Evolutionary conservation across 2,797 vertebrate species (phyloP), one percentile per base, ranked within the genome.

Genomic region (Eulemur albifrons): DNA sequence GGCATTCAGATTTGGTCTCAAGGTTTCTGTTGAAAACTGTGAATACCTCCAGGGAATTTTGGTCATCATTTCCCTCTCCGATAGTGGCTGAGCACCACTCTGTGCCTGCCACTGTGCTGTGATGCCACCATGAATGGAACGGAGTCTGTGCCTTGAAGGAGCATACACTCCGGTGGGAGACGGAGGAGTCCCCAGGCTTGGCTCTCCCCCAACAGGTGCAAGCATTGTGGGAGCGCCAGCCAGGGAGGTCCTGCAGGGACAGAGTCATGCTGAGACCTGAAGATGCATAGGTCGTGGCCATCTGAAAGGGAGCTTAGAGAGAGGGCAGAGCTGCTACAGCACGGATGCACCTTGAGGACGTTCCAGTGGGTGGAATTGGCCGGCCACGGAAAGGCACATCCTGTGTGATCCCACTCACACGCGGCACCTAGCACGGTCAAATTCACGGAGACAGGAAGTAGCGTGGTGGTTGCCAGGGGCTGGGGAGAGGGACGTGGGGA

Each of bases 41-140:
- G 27, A 25, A 18, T 52, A 50, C 32, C 3, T 65, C 12, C n/a
- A 52, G 70, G 32, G n/a, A 17, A 21, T 45, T 30, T 38, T 63
- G 43, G 25, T 61, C n/a, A 75, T 9, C 32, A 23, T 52, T n/a
- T 54, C 32, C 35, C 7, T 18, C 27, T n/a, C 4, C 30, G 6
- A 14, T 3, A 10, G 27, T 14, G 23, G n/a, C 12, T 35, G 48
- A 61, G 63, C 32, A 59, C 35, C 0, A 1, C 72, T 40, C 35
- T 54, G 11, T 6, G 23, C 11, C 5, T 17, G 50, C 50, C 0
- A 0, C 2, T 0, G 50, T 67, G 52, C 43, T 76, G 4, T 18
- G 48, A 50, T 40, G 27, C 32, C 14, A 12, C 43, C 38, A 11
- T 2, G 23, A 9, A 20, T 9, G 11, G 30, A n/a, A 1, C 30